Evolutionary conservation across 2,888 invertebrate genomes (phyloP), one percentile per base, ranked within the genome.

Genomic region (Oscheius sp.): DNA sequence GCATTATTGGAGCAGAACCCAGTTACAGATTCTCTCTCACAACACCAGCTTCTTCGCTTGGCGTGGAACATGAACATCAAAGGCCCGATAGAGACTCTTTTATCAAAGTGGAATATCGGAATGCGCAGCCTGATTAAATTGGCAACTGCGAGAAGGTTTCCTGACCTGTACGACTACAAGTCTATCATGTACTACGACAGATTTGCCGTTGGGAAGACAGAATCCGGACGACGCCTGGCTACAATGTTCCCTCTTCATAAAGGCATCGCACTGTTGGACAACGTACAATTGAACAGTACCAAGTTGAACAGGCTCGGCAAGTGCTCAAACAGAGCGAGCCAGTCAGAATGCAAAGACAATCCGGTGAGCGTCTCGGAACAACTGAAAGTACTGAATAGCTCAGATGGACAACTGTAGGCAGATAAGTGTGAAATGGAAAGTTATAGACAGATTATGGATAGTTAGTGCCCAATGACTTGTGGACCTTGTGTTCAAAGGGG

Each of bases 181-280:
- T 87, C 87, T 7, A 48, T 86, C 11, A 87, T 86, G 86, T 86
- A 87, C 71, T 87, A 87, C 65, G 86, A 87, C 65, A 80, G 83
- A 10, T 81, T 79, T 51, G 86, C 87, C 11, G 86, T 87, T 60
- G 87, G 87, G 32, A 80, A 71, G 65, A 68, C 79, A 3, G 85
- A 86, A 72, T 21, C 33, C 10, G 33, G 59, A 7, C 72, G 74
- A 3, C 76, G 84, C 47, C 66, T 87, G 74, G 84, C 81, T 7
- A 86, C 87, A n/a, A 87, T 87, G 87, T 77, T 76, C 37, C 87
- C 87, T 21, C 29, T 84, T 10, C 82, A 77, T 76, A 68, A 62
- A 3, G 80, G 78, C 33, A 63, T 85, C 3, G 7, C 65, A 29
- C 73, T 85, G 50, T 72, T 73, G 32, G 85, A 85, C 73, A 85